Evolutionary conservation across 2,797 vertebrate genomes (phyloP).

Genomic region (Falco novaeseelandiae): DNA sequence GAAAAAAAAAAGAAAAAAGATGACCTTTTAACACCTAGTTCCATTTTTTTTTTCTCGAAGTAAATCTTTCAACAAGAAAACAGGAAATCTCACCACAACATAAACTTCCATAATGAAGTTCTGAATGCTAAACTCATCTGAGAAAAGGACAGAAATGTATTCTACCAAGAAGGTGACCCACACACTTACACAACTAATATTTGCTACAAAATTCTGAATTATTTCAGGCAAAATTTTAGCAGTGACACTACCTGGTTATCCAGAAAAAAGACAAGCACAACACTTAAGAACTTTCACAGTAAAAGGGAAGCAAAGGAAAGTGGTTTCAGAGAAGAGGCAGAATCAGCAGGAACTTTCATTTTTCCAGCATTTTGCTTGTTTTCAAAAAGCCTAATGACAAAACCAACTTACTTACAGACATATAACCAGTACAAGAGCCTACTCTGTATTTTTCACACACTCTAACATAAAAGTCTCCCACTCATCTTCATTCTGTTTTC

Average conservation of each 20-base stretch:
- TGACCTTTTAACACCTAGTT: not conserved
- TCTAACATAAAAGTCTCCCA: not conserved
- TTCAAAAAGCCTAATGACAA: not conserved
- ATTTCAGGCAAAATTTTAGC: not conserved
- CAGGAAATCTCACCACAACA: not conserved
- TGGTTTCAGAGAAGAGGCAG: not conserved
- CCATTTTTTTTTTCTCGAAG: not conserved
- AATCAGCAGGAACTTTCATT: not conserved
- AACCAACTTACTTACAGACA: not conserved
- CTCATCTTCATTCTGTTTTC: not conserved
- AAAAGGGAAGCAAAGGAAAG: not conserved
- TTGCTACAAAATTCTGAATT: not conserved
- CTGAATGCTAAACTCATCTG: not conserved
- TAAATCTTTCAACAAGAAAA: not conserved
- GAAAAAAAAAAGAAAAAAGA: not conserved
- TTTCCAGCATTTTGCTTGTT: not conserved
- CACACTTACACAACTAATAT: rapidly evolving
- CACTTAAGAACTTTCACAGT: not conserved
- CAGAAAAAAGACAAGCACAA: not conserved
- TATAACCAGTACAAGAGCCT: not conserved
- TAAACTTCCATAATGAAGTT: not conserved
- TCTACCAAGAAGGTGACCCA: not conserved
- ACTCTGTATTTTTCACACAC: not conserved
- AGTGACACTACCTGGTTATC: not conserved
- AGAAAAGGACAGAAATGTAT: not conserved